Evolutionary conservation across 2,797 vertebrate genomes (phyloP).

Genomic region (Serranus cabrilla): DNA sequence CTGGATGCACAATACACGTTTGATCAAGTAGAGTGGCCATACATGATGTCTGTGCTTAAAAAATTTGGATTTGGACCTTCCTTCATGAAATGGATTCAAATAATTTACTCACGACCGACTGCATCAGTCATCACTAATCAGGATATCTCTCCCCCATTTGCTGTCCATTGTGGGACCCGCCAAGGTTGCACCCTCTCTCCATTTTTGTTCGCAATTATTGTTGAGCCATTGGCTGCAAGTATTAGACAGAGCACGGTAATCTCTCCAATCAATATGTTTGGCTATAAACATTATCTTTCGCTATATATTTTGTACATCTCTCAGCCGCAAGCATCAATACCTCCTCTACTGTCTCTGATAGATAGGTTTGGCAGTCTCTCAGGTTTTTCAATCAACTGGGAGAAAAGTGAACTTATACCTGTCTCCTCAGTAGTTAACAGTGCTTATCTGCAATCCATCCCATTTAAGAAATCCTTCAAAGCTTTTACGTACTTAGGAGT

Average conservation of each 20-base stretch:
- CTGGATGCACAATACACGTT: neutral
- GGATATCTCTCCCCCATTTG: neutral
- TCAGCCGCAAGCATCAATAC: too few species aligned
- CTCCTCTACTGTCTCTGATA: too few species aligned
- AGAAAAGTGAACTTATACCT: neutral
- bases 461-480: neutral
- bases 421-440: neutral
- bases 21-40: conserved; percentile 21
- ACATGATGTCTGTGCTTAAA: neutral
- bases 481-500: neutral
- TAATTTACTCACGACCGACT: neutral
- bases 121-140: conserved; percentile 4
- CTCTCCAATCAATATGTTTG: neutral
- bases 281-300: neutral
- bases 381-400: neutral
- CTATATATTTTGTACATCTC: neutral
- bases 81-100: conserved; percentile 12
- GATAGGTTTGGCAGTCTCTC: too few species aligned
- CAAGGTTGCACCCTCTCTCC: neutral
- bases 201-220: neutral
- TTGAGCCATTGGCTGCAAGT: neutral
- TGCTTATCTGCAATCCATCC: neutral
- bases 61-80: conserved; percentile 6
- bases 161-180: neutral
- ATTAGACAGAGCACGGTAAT: neutral